These are phyloP conservation scores for Scomber colias DNA, from an alignment of 2,113 vertebrate species.

Conservation along the genomic window DNA sequence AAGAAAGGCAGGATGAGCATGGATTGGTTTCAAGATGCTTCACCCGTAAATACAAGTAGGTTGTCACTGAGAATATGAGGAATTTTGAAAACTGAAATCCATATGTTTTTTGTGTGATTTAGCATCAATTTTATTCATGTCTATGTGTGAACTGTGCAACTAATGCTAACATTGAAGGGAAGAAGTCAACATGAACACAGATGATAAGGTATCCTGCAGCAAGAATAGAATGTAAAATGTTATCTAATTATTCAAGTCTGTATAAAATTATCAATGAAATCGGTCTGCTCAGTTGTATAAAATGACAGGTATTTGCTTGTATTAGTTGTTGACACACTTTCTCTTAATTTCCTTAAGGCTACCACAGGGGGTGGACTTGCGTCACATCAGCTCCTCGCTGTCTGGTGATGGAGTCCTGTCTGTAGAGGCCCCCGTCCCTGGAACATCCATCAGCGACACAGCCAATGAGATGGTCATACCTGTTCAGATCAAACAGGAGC, in stretches of 20 bases:
- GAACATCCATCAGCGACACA: conserved; percentile 16
- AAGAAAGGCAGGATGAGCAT: conserved; percentile 81
- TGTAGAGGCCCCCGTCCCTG: conserved; percentile 70
- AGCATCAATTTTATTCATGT: neutral
- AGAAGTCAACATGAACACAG: neutral
- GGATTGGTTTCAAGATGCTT: conserved; percentile 80
- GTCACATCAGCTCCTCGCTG: conserved; percentile 77
- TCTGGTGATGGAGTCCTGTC: conserved; percentile 77
- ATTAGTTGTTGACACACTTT: neutral
- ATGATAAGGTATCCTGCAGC: neutral
- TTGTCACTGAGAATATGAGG: neutral
- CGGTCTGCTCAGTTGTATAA: neutral
- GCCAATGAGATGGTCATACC: conserved; percentile 74
- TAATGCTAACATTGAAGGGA: neutral
- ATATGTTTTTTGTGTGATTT: too few relatives aligned
- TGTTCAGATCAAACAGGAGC: conserved; percentile 72
- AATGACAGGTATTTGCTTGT: neutral
- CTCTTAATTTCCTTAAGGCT: conserved; percentile 63
- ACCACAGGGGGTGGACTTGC: conserved; percentile 74
- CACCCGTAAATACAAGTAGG: conserved; percentile 84
- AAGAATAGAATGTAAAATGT: neutral
- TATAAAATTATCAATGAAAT: too few relatives aligned
- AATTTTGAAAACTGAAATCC: neutral
- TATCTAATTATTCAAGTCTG: neutral
- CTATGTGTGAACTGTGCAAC: neutral